Conservation (phyloP, 2,888 invertebrate species). For the Morpho achilles region DNA sequence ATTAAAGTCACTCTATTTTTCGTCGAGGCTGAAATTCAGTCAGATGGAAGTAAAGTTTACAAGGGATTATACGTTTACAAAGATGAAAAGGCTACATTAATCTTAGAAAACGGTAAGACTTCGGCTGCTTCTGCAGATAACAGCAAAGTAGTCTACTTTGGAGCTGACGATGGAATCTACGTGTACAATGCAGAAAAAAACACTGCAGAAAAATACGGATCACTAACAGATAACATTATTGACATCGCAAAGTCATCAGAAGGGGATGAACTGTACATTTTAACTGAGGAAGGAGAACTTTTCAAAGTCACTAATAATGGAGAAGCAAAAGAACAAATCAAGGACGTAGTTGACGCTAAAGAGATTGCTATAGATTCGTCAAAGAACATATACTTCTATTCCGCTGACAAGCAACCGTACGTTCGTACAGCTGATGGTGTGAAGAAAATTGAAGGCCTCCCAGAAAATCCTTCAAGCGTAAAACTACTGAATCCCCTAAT, state of each 20-base stretch:
- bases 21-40: slow-evolving; percentile 31
- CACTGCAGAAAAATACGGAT: slow-evolving; percentile 33
- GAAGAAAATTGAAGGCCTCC: slow-evolving; percentile 47
- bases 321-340: slow-evolving; percentile 42
- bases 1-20: slow-evolving; percentile 28
- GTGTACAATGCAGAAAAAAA: slow-evolving; percentile 32
- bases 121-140: slow-evolving; percentile 37
- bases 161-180: slow-evolving; percentile 49
- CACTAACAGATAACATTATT: slow-evolving; percentile 32
- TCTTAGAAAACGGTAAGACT: slow-evolving; percentile 45
- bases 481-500: slow-evolving; percentile 47
- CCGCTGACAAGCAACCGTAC: slow-evolving; percentile 40
- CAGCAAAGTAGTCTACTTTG: slow-evolving; percentile 41
- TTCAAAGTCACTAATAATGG: slow-evolving; percentile 54
- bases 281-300: slow-evolving; percentile 46
- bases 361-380: slow-evolving; percentile 49
- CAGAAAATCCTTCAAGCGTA: slow-evolving; percentile 35
- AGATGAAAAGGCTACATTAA: slow-evolving; percentile 32
- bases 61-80: slow-evolving; percentile 41
- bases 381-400: slow-evolving; percentile 51
- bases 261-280: slow-evolving; percentile 43
- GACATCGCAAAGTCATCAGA: slow-evolving; percentile 27
- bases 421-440: slow-evolving; percentile 38
- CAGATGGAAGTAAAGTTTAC: slow-evolving; percentile 21
- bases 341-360: slow-evolving; percentile 41